These are phyloP conservation scores for Sipha maydis DNA, from an alignment of 2,888 invertebrate genomes.

Conservation along the genomic window DNA sequence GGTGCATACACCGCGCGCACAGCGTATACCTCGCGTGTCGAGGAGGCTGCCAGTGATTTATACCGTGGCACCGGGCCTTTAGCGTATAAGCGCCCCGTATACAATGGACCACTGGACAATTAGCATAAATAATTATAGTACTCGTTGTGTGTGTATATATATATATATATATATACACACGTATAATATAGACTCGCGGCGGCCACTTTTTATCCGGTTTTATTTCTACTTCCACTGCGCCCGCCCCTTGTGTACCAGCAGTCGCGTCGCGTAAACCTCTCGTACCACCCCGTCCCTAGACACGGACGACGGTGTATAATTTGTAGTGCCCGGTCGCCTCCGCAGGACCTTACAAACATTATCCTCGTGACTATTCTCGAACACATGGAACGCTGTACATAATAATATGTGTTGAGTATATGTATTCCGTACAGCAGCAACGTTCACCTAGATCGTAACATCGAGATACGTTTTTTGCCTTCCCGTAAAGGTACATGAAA, in stretches of 20 bases:
- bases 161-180: not conserved
- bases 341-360: not conserved
- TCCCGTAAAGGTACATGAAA: not conserved
- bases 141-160: not conserved
- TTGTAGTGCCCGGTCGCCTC: not conserved
- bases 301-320: not conserved
- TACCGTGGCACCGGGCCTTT: not conserved
- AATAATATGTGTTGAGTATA: not conserved
- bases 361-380: not conserved
- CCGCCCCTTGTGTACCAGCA: not conserved
- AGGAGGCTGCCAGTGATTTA: conserved; percentile 52
- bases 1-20: not conserved
- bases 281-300: not conserved
- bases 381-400: not conserved
- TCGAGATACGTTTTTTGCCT: conserved; percentile 14
- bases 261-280: not conserved
- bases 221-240: not conserved
- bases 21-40: not conserved
- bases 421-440: not conserved
- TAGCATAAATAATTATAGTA: conserved; percentile 59
- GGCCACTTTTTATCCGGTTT: conserved; percentile 60
- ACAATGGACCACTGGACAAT: conserved; percentile 48
- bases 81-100: not conserved
- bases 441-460: conserved; percentile 14
- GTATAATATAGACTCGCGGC: conserved; percentile 18